Evolutionary conservation across 2,797 vertebrate species (phyloP), one percentile per base, ranked within the genome.

Genomic region (Tragopan temminckii): DNA sequence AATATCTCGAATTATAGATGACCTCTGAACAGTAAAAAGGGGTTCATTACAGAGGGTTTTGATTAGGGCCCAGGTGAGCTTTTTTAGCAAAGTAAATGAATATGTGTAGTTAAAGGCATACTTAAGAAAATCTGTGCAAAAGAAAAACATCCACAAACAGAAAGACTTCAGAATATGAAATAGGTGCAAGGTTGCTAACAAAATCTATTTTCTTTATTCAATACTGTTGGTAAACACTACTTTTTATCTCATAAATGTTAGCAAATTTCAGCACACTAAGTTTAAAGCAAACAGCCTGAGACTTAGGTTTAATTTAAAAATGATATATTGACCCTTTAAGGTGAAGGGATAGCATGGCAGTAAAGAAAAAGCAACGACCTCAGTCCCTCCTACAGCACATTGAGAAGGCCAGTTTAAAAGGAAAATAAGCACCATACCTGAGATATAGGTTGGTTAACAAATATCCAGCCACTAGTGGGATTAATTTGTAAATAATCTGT

Each of bases 391-490:
- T 5, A 45, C 1, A 2, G 27, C n/a, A 61, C 5, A 59, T 0
- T 58, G 42, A 90, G 64, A 71, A 2, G 77, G 11, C 3, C 40
- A 58, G 8, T 23, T 59, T n/a, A 43, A 75, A 80, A 61, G 42
- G 11, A 80, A 93, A 93, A 71, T 23, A 57, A 62, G 13, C 1
- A 6, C 17, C n/a, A 24, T 93, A 99, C 99, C 98, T 98, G 98
- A 48, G 98, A 98, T 89, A 99, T 98, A 72, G 98, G 98, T 38
- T 98, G 98, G 96, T 98, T 98, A 79, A 99, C 98, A 40, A 98
- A 99, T 78, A 99, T 98, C 98, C 99, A 99, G 85, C 99, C 99
- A 2, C 98, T 99, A 68, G 98, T 87, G 3, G 98, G 98, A 97
- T 99, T 98, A 81, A 99, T 98, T 40, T 98, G 96, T 23, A 99